phyloP scores from a whole-genome alignment of 2,113 vertebrate species.

The Apaloderma vittatum region DNA sequence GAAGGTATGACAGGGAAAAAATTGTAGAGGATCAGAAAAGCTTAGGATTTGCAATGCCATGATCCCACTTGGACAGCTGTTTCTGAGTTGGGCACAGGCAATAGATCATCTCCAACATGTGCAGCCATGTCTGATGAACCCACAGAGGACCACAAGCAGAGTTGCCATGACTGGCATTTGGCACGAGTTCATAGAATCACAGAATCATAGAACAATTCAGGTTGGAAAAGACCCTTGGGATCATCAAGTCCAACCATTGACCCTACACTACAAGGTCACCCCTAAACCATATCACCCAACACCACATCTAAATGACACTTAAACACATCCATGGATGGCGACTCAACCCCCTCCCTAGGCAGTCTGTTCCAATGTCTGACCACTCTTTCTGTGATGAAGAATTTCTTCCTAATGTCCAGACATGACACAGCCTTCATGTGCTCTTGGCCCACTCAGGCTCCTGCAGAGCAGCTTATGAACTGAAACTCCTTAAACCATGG shows the following conservation, averaged over 20 bases:
- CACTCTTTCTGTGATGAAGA: no score
- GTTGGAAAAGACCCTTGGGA: no score
- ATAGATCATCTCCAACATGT: neutral
- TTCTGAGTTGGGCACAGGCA: neutral
- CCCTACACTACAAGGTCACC: no score
- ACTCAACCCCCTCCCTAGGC: no score
- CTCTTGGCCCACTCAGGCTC: rapidly evolving
- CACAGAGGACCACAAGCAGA: neutral
- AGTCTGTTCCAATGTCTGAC: no score
- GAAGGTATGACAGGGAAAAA: neutral
- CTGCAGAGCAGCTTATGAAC: neutral
- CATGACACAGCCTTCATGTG: neutral
- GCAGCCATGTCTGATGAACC: neutral
- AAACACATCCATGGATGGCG: no score
- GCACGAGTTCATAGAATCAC: no score
- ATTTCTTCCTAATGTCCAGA: no score
- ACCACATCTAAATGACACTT: no score
- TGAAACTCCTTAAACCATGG: neutral
- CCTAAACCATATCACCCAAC: no score
- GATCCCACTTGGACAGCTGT: neutral
- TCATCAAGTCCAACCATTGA: no score
- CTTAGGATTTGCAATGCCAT: neutral
- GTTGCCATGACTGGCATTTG: neutral
- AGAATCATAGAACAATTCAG: no score
- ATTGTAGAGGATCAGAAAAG: neutral